Evolutionary conservation across 1,140 invertebrate species (phyloP).

Genomic region (Potamilus streckersoni): DNA sequence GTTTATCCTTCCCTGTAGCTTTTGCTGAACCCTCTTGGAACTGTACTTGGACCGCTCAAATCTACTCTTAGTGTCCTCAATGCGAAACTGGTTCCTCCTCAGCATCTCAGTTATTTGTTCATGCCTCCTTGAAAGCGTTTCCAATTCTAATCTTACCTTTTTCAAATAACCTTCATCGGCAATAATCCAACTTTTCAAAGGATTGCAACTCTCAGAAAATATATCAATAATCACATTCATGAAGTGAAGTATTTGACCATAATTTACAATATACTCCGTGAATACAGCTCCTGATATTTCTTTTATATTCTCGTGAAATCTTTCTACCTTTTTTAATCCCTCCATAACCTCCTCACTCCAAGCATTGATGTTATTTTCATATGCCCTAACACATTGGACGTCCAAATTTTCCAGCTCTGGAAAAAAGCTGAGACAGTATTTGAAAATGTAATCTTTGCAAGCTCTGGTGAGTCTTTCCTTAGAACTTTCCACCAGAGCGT

Average conservation of each 20-base stretch:
- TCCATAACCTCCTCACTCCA: conserved; percentile 20
- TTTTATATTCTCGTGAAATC: conserved; percentile 2
- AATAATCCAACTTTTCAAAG: conserved; percentile 26
- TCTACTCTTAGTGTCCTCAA: conserved; percentile 20
- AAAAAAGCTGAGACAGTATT: conserved; percentile 31
- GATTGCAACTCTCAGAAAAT: conserved; percentile 19
- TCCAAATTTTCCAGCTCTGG: conserved; percentile 25
- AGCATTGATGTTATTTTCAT: conserved; percentile 26
- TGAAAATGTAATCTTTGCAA: conserved; percentile 25
- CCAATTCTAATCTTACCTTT: conserved; percentile 22
- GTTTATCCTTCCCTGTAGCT: conserved; percentile 13
- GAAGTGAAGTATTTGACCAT: conserved; percentile 10
- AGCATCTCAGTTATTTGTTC: background rate
- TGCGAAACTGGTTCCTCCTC: conserved; percentile 16
- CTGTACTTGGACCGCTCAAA: conserved; percentile 9
- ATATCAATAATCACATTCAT: conserved; percentile 23
- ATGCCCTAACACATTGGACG: conserved; percentile 24
- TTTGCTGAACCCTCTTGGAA: conserved; percentile 16
- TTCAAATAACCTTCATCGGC: conserved; percentile 31
- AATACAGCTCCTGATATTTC: conserved; percentile 14
- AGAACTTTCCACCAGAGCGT: conserved; percentile 9
- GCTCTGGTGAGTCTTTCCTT: conserved; percentile 18
- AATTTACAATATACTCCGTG: conserved; percentile 15
- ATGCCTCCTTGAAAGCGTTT: conserved; percentile 5
- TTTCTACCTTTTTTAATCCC: conserved; percentile 16